Conservation (phyloP, 2,888 invertebrate species). For the Herminia tarsipennalis region DNA sequence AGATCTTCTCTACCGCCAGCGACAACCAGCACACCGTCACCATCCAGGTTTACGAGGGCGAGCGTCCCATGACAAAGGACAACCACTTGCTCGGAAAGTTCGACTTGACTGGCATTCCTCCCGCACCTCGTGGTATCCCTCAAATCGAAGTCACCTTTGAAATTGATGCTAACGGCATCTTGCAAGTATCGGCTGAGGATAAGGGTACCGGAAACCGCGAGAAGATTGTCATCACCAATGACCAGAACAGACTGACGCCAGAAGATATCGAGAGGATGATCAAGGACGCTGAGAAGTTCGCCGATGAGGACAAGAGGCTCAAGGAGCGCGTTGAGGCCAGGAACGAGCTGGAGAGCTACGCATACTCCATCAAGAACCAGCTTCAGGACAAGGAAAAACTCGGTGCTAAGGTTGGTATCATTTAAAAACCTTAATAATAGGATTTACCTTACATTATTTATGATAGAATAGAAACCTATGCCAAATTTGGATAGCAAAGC, state of each 20-base stretch:
- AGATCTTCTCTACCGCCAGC: conserved; percentile 99
- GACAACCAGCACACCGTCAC: conserved; percentile 99
- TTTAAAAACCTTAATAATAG: too few species aligned
- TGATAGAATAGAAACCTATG: background rate
- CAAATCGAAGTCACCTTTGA: conserved; percentile 98
- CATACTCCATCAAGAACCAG: conserved; percentile 99
- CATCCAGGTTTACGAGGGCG: conserved; percentile 99
- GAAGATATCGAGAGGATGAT: conserved; percentile 99
- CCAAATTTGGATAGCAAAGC: background rate
- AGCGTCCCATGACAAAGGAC: conserved; percentile 99
- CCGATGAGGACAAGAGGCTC: conserved; percentile 98
- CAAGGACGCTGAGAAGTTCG: conserved; percentile 99
- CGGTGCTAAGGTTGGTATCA: conserved; percentile 89
- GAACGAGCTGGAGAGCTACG: conserved; percentile 98
- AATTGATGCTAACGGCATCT: conserved; percentile 97
- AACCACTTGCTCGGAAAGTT: conserved; percentile 99
- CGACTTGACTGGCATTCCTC: conserved; percentile 98
- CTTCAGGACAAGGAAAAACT: conserved; percentile 98
- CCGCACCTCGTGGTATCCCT: conserved; percentile 96
- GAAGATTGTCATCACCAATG: conserved; percentile 99
- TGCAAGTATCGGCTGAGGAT: conserved; percentile 99
- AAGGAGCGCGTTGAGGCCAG: conserved; percentile 98
- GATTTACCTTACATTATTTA: background rate
- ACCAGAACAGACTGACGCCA: conserved; percentile 97
- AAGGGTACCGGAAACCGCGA: conserved; percentile 99